Percentiles rank a stretch among this genome's conserved stretches.
Conservation (phyloP, 2,797 vertebrate genomes). For the Schizothorax lantsangensis region DNA sequence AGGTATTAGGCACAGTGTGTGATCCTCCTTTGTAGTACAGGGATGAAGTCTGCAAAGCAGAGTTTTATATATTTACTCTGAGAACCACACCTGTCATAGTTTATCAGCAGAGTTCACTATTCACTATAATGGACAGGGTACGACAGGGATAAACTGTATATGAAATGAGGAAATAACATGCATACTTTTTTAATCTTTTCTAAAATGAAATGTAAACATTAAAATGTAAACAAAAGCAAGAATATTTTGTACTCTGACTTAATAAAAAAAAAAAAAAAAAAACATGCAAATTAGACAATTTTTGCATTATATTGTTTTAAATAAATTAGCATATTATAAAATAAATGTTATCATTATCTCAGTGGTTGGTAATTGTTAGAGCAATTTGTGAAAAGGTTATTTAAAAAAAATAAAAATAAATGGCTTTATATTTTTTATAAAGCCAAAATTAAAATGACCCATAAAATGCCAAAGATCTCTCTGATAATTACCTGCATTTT, state of each 20-base stretch:
- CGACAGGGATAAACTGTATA: neutral
- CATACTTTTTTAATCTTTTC: neutral
- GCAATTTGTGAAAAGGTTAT: conserved; percentile 1
- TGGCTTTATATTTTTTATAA: neutral
- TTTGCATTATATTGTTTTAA: neutral
- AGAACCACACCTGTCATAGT: no score
- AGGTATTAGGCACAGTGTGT: no score
- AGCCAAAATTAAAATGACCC: neutral
- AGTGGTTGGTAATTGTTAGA: neutral
- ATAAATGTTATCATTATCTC: neutral
- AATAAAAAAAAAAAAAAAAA: neutral
- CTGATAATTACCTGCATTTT: neutral
- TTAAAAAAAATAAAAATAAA: neutral
- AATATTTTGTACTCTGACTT: neutral
- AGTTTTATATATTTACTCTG: no score
- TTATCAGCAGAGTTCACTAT: no score
- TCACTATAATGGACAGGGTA: neutral
- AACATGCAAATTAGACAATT: neutral
- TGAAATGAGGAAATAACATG: neutral
- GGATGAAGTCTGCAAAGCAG: no score
- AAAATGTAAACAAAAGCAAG: neutral
- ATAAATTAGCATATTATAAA: neutral
- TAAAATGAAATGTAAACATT: no score
- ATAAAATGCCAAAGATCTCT: neutral
- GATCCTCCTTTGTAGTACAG: no score